A percentile compares a stretch with the other conserved stretches of the same genome.
These are phyloP conservation scores for Pelobates cultripes DNA, from an alignment of 2,797 vertebrate species.

Conservation along the genomic window DNA sequence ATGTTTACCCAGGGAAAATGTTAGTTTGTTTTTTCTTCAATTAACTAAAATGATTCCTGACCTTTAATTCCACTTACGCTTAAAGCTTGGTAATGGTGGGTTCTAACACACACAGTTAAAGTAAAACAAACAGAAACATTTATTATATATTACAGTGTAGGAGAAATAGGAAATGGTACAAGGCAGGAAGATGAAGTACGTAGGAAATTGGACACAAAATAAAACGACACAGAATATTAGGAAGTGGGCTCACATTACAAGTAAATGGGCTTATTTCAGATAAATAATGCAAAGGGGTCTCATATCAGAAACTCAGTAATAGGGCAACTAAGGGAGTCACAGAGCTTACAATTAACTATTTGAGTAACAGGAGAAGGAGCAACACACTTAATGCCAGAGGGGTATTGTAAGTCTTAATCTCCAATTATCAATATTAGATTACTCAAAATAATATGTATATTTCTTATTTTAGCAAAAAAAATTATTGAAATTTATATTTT, in stretches of 20 bases:
- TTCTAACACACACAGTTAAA: slow-evolving; percentile 52
- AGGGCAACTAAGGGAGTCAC: slow-evolving; percentile 32
- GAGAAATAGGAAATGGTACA: slow-evolving; percentile 61
- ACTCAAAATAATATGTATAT: too few species aligned
- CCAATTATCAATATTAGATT: too few species aligned
- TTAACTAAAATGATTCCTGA: slow-evolving; percentile 71
- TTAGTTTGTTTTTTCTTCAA: slow-evolving; percentile 81
- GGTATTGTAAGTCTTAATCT: neutral
- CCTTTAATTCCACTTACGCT: slow-evolving; percentile 51
- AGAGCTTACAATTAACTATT: slow-evolving; percentile 23
- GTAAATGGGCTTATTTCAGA: slow-evolving; percentile 49
- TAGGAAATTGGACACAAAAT: slow-evolving; percentile 67
- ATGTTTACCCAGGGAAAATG: slow-evolving; percentile 73
- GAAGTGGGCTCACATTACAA: slow-evolving; percentile 66
- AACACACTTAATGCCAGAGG: too few species aligned
- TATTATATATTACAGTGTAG: slow-evolving; percentile 32
- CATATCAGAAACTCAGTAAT: slow-evolving; percentile 29
- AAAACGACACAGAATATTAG: slow-evolving; percentile 69
- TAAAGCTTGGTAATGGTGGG: slow-evolving; percentile 53
- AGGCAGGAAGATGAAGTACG: slow-evolving; percentile 65
- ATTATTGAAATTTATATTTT: too few species aligned
- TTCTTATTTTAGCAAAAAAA: too few species aligned
- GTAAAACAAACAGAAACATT: slow-evolving; percentile 33
- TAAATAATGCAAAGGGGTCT: slow-evolving; percentile 51
- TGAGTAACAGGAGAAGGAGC: neutral